phyloP scores from a whole-genome alignment of 2,113 vertebrate genomes.

The Cromileptes altivelis region DNA sequence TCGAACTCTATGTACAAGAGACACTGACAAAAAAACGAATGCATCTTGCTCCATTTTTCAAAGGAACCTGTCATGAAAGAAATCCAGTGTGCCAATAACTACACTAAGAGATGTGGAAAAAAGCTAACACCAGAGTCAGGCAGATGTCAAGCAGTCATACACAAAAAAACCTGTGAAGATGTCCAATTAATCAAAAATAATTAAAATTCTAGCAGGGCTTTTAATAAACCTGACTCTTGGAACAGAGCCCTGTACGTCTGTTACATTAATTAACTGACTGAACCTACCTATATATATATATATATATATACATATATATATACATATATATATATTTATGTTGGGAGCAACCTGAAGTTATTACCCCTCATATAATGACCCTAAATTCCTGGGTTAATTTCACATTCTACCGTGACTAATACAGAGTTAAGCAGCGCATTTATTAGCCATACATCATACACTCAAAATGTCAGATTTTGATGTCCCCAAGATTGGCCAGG shows the following conservation, averaged over 20 bases:
- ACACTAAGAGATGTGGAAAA: too few relatives aligned
- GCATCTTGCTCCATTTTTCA: background rate
- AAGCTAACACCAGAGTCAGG: too few relatives aligned
- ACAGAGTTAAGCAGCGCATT: background rate
- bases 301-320: background rate
- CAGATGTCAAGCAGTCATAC: background rate
- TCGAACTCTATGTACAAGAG: background rate
- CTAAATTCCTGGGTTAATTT: background rate
- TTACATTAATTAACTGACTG: background rate
- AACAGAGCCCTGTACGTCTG: background rate
- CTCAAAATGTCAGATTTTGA: conserved; percentile 3
- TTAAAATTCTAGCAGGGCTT: background rate
- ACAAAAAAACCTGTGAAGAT: background rate
- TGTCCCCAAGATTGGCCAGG: background rate
- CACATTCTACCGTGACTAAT: background rate
- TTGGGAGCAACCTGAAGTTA: background rate
- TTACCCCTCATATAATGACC: too few relatives aligned
- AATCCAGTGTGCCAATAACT: background rate
- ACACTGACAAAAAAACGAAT: background rate
- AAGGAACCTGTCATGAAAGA: background rate
- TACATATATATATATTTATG: background rate
- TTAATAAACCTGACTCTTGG: background rate
- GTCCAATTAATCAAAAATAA: background rate
- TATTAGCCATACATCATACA: background rate
- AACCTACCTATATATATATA: background rate